Base-by-base conservation (phyloP, 2,888 invertebrate species). In the Drosophila siamana region DNA sequence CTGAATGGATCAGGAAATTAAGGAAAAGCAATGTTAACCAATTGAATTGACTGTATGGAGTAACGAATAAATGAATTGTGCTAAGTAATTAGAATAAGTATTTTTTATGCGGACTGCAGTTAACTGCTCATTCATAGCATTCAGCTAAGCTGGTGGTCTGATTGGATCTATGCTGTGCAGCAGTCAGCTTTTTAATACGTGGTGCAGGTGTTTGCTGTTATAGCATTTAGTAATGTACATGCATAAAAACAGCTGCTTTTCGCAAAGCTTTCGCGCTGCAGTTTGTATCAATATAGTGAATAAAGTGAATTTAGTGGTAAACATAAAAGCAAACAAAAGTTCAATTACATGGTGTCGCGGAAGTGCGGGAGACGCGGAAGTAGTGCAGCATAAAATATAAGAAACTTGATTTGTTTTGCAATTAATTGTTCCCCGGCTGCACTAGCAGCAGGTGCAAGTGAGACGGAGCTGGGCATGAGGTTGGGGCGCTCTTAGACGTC, bases 331-430 rank as follows among this genome's bases (percentile, higher is more conserved):
- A n/a, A 8, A 50, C 50, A 36, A 47, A 28, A 30, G 30, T 16
- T 47, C 30, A 47, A 47, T 46, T 46, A 26, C 15, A 26, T 36
- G n/a, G 4, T 36, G n/a, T 5, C 2, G 28, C 8, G 2, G 11
- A 4, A n/a, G 33, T 22, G 15, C 3, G 15, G 2, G 9, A 19
- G 24, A 13, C 9, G 4, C 1, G 4, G 2, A 1, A 13, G 19
- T 5, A 22, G 9, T 59, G 15, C 2, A 47, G 24, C 47, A 56
- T 61, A 59, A 50, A 57, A 38, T 38, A 28, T 19, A 36, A n/a
- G 33, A 52, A 47, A 55, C 40, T 55, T 47, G 62, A 62, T 61
- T 55, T 41, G 56, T 26, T 47, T 56, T 33, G 7, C 28, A 43
- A 50, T 26, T 59, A 33, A 50, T 16, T 59, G 28, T 30, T 43